A percentile compares a stretch with the other conserved stretches of the same genome.
Evolutionary conservation across 1,140 invertebrate species (phyloP).

Genomic region (Drosophila orena): DNA sequence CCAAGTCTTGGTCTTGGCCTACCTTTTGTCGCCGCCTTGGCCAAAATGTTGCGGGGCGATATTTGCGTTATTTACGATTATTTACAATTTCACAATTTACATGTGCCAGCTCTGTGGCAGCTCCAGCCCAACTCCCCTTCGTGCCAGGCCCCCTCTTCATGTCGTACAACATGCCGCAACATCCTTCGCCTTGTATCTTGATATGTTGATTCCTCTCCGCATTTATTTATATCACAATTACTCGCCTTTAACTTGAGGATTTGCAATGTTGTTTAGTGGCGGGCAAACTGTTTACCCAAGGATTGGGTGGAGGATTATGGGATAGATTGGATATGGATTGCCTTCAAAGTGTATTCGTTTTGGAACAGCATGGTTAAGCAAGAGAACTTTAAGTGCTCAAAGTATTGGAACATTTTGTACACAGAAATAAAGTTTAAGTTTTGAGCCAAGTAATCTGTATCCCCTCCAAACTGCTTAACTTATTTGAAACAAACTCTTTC

Average conservation of each 20-base stretch:
- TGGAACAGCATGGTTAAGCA: neutral
- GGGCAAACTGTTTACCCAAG: conserved; percentile 27
- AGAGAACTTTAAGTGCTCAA: neutral
- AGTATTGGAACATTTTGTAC: too few species aligned
- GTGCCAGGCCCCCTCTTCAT: neutral
- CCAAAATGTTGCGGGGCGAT: conserved; percentile 58
- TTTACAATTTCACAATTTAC: conserved; percentile 82
- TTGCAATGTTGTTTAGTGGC: conserved; percentile 35
- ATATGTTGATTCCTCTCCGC: conserved; percentile 62
- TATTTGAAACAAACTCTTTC: conserved; percentile 3
- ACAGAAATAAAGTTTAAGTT: too few species aligned
- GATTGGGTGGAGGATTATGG: conserved; percentile 2
- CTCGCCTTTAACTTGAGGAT: conserved; percentile 57
- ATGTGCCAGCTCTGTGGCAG: conserved; percentile 49
- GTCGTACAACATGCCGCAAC: conserved; percentile 41
- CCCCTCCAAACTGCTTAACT: too few species aligned
- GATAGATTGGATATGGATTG: neutral
- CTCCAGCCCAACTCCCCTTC: neutral
- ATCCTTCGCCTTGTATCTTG: conserved; percentile 71
- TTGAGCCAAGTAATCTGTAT: too few species aligned
- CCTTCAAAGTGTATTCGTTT: neutral
- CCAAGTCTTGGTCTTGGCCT: conserved; percentile 10
- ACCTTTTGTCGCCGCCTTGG: conserved; percentile 71
- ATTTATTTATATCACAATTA: conserved; percentile 78
- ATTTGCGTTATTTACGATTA: conserved; percentile 84